These are phyloP conservation scores for Apis florea DNA, from an alignment of 1,140 invertebrate species.

Conservation along the genomic window DNA sequence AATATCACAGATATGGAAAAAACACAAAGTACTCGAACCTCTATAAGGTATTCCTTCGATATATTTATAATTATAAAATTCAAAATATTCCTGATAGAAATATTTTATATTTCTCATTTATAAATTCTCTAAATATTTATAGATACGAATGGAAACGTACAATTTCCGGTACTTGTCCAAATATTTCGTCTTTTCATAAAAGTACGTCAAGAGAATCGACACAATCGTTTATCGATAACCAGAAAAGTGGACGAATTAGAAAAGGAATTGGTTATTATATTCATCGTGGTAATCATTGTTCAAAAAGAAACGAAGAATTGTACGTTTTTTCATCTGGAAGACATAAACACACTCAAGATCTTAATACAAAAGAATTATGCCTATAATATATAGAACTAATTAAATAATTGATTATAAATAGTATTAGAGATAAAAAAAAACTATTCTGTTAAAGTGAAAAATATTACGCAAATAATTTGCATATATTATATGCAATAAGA, in stretches of 20 bases:
- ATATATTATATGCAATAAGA: neutral
- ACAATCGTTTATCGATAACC: conserved; percentile 27
- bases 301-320: conserved; percentile 49
- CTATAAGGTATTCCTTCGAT: conserved; percentile 62
- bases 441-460: neutral
- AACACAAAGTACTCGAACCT: conserved; percentile 62
- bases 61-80: no score
- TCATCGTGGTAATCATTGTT: conserved; percentile 44
- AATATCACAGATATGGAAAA: conserved; percentile 74
- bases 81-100: neutral
- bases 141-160: conserved; percentile 68
- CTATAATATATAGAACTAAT: conserved; percentile 25
- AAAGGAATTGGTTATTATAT: conserved; percentile 41
- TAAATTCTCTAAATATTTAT: neutral
- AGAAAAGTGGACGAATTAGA: conserved; percentile 32
- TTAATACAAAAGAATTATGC: conserved; percentile 56
- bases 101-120: no score
- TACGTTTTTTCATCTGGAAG: conserved; percentile 61
- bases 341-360: conserved; percentile 50
- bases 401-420: neutral
- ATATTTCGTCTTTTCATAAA: conserved; percentile 55
- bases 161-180: conserved; percentile 50
- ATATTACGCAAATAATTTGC: neutral
- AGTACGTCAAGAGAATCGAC: conserved; percentile 55
- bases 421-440: neutral